These are phyloP conservation scores for Chrysocyon brachyurus DNA, from an alignment of 2,797 vertebrate species.

Conservation along the genomic window DNA sequence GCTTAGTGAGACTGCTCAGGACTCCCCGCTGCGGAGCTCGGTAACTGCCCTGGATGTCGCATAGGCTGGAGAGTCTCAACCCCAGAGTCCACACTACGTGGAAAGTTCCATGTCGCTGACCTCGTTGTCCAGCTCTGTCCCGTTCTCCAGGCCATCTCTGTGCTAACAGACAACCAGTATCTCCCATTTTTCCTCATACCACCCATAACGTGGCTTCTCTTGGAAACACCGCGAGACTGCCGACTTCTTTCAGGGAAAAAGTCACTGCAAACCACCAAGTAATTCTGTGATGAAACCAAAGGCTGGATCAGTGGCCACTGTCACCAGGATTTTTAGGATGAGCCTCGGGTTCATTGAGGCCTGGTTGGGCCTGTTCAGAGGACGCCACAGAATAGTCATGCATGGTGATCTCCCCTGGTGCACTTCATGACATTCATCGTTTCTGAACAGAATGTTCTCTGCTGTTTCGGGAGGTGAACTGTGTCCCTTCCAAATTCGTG, in stretches of 20 bases:
- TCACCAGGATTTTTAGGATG: neutral
- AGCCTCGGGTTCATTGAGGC: neutral
- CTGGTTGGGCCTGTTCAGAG: neutral
- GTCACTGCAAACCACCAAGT: slow-evolving; percentile 61
- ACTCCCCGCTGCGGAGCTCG: neutral
- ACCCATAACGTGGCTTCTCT: neutral
- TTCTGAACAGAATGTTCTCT: neutral
- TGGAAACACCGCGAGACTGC: neutral
- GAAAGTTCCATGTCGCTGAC: neutral
- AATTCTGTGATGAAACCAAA: slow-evolving; percentile 73
- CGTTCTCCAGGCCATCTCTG: neutral
- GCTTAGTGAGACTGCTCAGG: neutral
- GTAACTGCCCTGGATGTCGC: neutral
- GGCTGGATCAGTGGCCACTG: slow-evolving; percentile 59
- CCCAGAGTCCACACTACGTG: neutral
- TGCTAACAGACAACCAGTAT: neutral
- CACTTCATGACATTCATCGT: neutral
- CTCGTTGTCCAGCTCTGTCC: neutral
- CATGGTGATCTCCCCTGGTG: neutral
- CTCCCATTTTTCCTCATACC: neutral
- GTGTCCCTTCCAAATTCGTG: neutral
- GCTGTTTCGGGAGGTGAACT: neutral
- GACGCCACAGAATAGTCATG: neutral
- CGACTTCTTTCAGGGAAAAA: slow-evolving; percentile 75
- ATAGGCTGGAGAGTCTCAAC: neutral